Base-by-base conservation (phyloP, 1,140 invertebrate species). In the Drosophila bocqueti region DNA sequence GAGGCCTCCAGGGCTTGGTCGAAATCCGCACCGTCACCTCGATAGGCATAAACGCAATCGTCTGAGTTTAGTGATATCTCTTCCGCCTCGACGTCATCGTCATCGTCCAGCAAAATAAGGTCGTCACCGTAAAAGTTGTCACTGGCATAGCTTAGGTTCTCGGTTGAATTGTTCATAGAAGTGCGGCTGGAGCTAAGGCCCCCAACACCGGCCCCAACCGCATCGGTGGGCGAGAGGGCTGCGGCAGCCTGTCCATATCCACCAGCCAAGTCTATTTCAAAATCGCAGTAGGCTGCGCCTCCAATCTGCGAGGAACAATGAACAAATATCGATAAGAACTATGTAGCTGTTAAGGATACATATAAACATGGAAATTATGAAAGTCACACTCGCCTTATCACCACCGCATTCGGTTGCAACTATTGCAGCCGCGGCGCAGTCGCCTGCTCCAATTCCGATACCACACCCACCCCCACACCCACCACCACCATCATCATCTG, bases 31-130 rank as follows among this genome's bases (percentile, higher is more conserved):
- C 90, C 86, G 59, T 86, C 91, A 11, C 92, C 92, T 7, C 92
- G 87, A 67, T 93, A 93, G 6, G 92, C 92, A 55, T 93, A 93
- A 13, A 93, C 87, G 34, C 92, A 93, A 63, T 93, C 92, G 63
- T 92, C 92, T 1, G 92, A 93, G 24, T 93, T 89, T 1, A 91
- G 68, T 1, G 92, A 93, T 15, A 93, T 82, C 40, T 92, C 91
- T 24, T 93, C 92, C 0, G 83, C 91, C 49, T 92, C 84, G 24
- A 86, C 79, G 55, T 92, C 83, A 24, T 85, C 83, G 36, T 90
- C 86, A 62, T 91, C 85, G 57, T 89, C 89, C 9, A 89, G 77
- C 16, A 92, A 34, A 40, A 92, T 89, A 58, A 93, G 73, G 65
- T 92, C 91, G 40, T 93, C 92, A 21, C 73, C 78, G 54, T 90